phyloP scores from a whole-genome alignment of 2,113 vertebrate species.

The Anseranas semipalmata region DNA sequence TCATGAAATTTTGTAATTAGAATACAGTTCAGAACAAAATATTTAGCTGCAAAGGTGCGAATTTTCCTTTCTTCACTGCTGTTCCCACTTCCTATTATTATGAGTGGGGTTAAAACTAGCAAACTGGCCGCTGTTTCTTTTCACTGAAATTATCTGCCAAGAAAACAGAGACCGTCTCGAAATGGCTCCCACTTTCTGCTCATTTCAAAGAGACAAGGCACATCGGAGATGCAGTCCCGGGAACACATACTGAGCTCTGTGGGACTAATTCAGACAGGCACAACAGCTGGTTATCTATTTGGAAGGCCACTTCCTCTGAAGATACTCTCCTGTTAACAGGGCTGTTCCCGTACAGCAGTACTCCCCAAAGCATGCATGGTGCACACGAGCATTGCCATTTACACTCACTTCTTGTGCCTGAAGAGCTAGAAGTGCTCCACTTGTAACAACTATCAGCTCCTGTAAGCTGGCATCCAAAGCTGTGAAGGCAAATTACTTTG shows the following conservation, averaged over 20 bases:
- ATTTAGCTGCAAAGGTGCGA: slow-evolving; percentile 24
- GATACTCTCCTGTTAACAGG: rapidly evolving
- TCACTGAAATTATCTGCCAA: background rate
- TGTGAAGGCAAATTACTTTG: background rate
- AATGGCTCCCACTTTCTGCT: background rate
- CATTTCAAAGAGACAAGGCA: background rate
- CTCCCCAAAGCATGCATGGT: background rate
- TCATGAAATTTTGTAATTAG: slow-evolving; percentile 44
- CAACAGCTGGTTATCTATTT: rapidly evolving
- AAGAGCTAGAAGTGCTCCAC: background rate
- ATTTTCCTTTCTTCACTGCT: background rate
- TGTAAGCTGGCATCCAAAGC: background rate
- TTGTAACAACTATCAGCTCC: background rate
- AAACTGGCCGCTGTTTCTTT: background rate
- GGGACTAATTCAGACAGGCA: background rate
- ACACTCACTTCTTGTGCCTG: background rate
- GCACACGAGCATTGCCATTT: background rate
- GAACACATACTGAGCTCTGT: rapidly evolving
- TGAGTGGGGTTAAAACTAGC: background rate
- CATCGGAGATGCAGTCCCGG: rapidly evolving
- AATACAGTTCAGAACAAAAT: slow-evolving; percentile 44
- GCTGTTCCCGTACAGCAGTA: background rate
- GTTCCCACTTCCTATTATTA: background rate
- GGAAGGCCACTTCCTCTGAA: background rate
- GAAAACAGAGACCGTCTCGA: background rate